Evolutionary conservation across 2,113 vertebrate species (phyloP), one percentile per base, ranked within the genome.

Genomic region (Vulpes ferrilata): DNA sequence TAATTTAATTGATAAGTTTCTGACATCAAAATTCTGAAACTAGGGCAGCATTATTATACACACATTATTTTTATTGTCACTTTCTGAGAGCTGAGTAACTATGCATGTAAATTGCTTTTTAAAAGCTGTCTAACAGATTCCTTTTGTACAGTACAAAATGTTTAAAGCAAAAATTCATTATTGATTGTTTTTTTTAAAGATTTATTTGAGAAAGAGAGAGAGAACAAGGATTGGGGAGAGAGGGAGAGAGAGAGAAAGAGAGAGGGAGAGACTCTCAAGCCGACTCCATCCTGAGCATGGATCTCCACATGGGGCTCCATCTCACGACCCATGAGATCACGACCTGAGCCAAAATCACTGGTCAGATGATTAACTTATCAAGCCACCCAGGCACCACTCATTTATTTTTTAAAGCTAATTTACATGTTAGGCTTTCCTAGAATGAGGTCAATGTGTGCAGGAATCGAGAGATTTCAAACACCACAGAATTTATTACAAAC

Each of bases 61-160:
- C 2, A 65, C 7, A 48, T 83, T 48, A 85, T 71, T 71, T 78
- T 87, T 78, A 78, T 85, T 94, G 6, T 81, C 53, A 89, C 17
- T 55, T 95, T 95, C 55, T 80, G 23, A 96, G 57, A 78, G 25
- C 20, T 62, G 27, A 95, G 10, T 74, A 60, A 93, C 32, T 85
- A 85, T 92, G 30, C 23, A n/a, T n/a, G 51, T 57, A 87, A 67
- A 84, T 93, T 83, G 43, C 23, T 95, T 90, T 95, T 60, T 16
- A 53, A 88, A 81, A 79, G 27, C 78, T 71, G 48, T 22, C 10
- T 76, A 89, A 85, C n/a, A 51, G 27, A 74, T 20, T 13, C n/a
- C 38, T 93, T 96, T 87, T 74, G 3, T 74, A 95, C 92, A 91
- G 57, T 71, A 74, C 25, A 93, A 17, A 76, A 53, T 93, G 9